Percentiles rank a stretch among this genome's conserved stretches.
Conservation (phyloP, 2,797 vertebrate species). For the Tokudaia tokunoshimensis region DNA sequence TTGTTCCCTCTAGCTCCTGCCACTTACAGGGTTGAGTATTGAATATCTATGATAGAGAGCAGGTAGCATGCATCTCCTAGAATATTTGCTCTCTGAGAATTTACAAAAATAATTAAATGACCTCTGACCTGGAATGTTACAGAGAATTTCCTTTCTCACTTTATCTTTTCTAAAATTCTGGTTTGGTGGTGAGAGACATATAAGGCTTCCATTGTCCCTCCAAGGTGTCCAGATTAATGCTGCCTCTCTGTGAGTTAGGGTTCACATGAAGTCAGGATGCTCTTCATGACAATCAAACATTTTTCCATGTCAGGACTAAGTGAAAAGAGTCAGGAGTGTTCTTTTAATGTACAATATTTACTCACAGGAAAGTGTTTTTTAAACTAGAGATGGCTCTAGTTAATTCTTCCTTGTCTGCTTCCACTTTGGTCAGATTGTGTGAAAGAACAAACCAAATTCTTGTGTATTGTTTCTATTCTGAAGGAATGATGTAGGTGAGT, state of each 20-base stretch:
- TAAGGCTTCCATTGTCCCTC: not conserved
- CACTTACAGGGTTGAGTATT: not conserved
- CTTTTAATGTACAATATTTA: conserved; percentile 76
- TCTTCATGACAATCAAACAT: conserved; percentile 44
- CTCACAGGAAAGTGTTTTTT: conserved; percentile 63
- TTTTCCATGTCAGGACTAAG: conserved; percentile 45
- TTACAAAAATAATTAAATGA: conserved; percentile 24
- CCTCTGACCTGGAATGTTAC: not conserved
- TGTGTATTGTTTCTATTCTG: conserved; percentile 73
- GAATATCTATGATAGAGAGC: not conserved
- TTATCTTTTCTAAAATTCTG: not conserved
- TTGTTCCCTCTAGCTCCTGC: not conserved
- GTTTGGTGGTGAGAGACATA: not conserved
- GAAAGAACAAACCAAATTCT: conserved; percentile 57
- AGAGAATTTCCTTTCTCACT: not conserved
- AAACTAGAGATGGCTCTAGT: conserved; percentile 32
- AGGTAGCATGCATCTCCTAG: not conserved
- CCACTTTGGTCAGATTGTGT: conserved; percentile 16
- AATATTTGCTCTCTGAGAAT: not conserved
- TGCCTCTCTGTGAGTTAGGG: not conserved
- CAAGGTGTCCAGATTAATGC: not conserved
- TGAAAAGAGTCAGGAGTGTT: conserved; percentile 64
- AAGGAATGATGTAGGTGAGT: conserved; percentile 72
- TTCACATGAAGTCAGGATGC: conserved; percentile 36
- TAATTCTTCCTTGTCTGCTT: conserved; percentile 59